Percentiles rank a stretch among this genome's conserved stretches.
Evolutionary conservation across 2,797 vertebrate species (phyloP).

Genomic region (Hipposideros larvatus): DNA sequence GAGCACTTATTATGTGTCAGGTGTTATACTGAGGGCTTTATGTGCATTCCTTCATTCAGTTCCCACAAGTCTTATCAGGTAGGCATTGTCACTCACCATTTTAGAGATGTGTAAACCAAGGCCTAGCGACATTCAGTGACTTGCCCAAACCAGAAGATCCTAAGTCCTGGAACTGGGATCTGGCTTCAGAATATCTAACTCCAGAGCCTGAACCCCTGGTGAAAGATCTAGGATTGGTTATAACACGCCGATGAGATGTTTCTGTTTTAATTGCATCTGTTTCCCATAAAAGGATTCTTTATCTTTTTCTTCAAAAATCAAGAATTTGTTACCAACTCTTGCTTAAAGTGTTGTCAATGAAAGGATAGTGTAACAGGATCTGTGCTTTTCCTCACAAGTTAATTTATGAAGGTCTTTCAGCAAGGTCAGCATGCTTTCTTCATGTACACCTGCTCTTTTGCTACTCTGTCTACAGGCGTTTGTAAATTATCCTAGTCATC

Average conservation of each 20-base stretch:
- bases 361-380: not conserved
- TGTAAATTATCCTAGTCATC: slow-evolving; percentile 80
- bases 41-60: not conserved
- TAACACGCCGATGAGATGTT: not conserved
- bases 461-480: slow-evolving; percentile 65
- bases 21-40: not conserved
- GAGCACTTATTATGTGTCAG: not conserved
- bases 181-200: not conserved
- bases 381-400: not conserved
- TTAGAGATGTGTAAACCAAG: not conserved
- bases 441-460: not conserved
- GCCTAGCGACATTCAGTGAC: not conserved
- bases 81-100: not conserved
- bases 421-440: slow-evolving; percentile 52
- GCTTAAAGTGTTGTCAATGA: not conserved
- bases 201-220: not conserved
- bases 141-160: not conserved
- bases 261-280: slow-evolving; percentile 20
- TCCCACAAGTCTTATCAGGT: not conserved
- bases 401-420: slow-evolving; percentile 26
- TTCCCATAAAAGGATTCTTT: not conserved
- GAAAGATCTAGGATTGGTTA: not conserved
- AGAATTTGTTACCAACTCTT: slow-evolving; percentile 37
- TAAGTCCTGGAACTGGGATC: not conserved
- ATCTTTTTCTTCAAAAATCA: slow-evolving; percentile 39